Evolutionary conservation across 2,797 vertebrate species (phyloP), one percentile per base, ranked within the genome.

Genomic region (Pseudopleuronectes americanus): DNA sequence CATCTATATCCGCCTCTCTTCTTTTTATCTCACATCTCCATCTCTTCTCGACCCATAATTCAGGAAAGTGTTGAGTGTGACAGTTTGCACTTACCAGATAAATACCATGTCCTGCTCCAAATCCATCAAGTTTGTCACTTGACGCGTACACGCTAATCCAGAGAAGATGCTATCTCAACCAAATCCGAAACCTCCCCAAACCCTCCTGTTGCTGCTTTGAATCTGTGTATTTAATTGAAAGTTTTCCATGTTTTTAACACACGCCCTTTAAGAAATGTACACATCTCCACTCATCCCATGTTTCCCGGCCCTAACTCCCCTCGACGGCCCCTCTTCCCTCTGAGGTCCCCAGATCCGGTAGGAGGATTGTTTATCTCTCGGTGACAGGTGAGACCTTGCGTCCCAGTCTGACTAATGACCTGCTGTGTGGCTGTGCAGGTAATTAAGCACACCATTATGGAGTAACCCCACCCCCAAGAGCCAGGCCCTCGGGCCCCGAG

Each of bases 401-500:
- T 90, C 83, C 87, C 81, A 51, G 83, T 76, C 86, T 92, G 91
- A 94, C 92, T 92, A 93, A 95, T 92, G 92, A 87, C 92, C 92
- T 87, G 91, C 90, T 93, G 82, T 90, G 92, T 91, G 91, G 85
- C 89, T 85, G 88, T 86, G 88, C 84, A 90, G 89, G 92, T 95
- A 95, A 95, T 95, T 95, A 95, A 95, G 88, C 89, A 87, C 88
- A 93, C 93, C 91, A 94, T 94, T 94, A 94, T 84, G 79, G 90
- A 81, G 90, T 87, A 92, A 90, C 85, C 84, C 84, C 85, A 87
- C 90, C 92, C 91, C 91, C 84, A 68, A 84, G 87, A 92, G 90
- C 90, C 79, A 23, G 74, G 74, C 90, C 90, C 84, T 82, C 63
- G 49, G 88, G 91, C 79, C 81, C 76, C 76, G 45, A 76, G 70